A percentile compares a stretch with the other conserved stretches of the same genome.
Conservation (phyloP, 2,797 vertebrate species). For the Spondyliosoma cantharus region DNA sequence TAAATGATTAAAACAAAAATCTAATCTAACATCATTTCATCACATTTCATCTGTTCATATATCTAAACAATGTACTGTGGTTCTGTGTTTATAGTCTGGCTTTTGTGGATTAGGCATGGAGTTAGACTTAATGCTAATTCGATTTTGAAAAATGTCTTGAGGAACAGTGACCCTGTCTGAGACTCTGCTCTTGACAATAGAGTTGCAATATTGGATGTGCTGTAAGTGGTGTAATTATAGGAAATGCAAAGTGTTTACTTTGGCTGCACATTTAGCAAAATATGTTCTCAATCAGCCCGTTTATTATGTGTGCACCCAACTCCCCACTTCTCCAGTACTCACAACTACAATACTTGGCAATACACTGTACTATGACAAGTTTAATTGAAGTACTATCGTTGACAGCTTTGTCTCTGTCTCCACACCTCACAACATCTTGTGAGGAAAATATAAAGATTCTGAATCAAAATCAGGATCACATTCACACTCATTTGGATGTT, state of each 20-base stretch:
- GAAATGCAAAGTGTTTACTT: neutral
- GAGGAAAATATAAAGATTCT: neutral
- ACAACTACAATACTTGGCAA: neutral
- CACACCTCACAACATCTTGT: neutral
- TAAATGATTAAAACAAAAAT: neutral
- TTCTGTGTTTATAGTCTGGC: neutral
- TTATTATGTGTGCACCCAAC: neutral
- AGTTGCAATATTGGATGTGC: neutral
- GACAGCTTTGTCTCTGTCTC: neutral
- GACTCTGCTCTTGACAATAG: conserved; percentile 12
- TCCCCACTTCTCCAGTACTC: neutral
- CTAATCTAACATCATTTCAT: neutral
- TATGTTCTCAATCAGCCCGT: neutral
- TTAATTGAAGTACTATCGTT: neutral
- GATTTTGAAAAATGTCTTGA: conserved; percentile 29
- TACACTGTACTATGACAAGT: neutral
- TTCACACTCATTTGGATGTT: neutral
- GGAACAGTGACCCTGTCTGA: conserved; percentile 2
- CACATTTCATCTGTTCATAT: neutral
- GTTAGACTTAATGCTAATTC: conserved; percentile 39
- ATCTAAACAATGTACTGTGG: neutral
- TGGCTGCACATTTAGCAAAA: neutral
- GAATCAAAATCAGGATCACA: neutral
- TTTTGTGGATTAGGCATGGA: conserved; percentile 13
- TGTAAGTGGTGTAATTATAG: conserved; percentile 20